phyloP scores from a whole-genome alignment of 1,140 invertebrate genomes.

The Scylla paramamosain region DNA sequence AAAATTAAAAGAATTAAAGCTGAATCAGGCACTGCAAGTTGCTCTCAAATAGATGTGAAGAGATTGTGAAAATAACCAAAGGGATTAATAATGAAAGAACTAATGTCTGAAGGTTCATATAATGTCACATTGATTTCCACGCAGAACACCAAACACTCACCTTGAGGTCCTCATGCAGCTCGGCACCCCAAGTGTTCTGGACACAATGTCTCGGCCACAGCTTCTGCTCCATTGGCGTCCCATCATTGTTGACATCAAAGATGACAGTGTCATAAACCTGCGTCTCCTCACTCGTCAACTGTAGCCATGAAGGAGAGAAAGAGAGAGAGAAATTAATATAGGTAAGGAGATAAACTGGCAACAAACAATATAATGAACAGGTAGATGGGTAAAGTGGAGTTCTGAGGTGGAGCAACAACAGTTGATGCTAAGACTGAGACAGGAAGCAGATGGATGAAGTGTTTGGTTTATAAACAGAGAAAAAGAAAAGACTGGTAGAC shows the following conservation, averaged over 20 bases:
- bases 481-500: not conserved
- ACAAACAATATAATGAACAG: too few relatives aligned
- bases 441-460: not conserved
- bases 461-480: not conserved
- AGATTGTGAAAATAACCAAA: too few relatives aligned
- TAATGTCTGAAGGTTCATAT: too few relatives aligned
- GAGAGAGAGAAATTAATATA: not conserved
- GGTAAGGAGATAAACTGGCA: not conserved
- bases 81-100: too few relatives aligned
- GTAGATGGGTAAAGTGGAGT: too few relatives aligned
- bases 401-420: not conserved
- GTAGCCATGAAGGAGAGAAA: not conserved
- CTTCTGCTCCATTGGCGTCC: conserved; percentile 90
- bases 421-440: not conserved
- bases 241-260: conserved; percentile 86
- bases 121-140: too few relatives aligned
- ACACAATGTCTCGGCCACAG: conserved; percentile 98
- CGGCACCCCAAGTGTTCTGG: conserved; percentile 95
- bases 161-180: conserved; percentile 95
- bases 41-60: too few relatives aligned
- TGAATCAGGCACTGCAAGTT: too few relatives aligned
- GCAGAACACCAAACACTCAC: conserved; percentile 80
- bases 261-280: conserved; percentile 94
- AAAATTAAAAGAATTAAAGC: too few relatives aligned
- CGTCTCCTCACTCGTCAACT: conserved; percentile 85